Evolutionary conservation across 2,797 vertebrate species (phyloP), one percentile per base, ranked within the genome.

Genomic region (Calcarius lapponicus): DNA sequence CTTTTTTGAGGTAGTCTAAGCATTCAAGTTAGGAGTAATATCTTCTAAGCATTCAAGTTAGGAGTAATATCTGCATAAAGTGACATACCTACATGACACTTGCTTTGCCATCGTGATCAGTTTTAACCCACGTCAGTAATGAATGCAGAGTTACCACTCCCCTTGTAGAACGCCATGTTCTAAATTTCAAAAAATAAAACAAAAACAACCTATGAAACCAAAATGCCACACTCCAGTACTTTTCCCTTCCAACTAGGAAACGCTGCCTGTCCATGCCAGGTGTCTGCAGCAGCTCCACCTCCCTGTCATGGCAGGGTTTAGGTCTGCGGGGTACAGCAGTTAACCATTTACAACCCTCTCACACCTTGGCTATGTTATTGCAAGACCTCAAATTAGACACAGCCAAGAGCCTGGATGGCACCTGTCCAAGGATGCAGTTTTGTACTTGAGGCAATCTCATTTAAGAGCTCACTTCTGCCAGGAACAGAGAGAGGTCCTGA

Each of bases 311-410:
- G 65, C 36, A 92, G 47, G 40, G 81, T 67, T 90, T 57, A 74
- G 45, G 22, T 92, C 88, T 34, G 11, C 75, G 54, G 43, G 70
- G 58, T 84, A 78, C 42, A 84, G 54, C 16, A 86, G 50, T 82
- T 91, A 95, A 93, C 87, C 61, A 64, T 89, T 92, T 57, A 57
- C 42, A 91, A 54, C 34, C 65, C 62, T 28, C 88, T 93, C 50
- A 82, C 48, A 80, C 72, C 64, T 81, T n/a, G n/a, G 21, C 51
- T 80, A 13, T 17, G 50, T 36, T 73, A 57, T 5, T 61, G 32
- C 66, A 92, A 74, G 76, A 87, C 88, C 88, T 84, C 73, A 92
- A 62, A 73, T 62, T n/a, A 95, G 75, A 72, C 32, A 60, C 19
- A 92, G 87, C 19, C 70, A 67, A 43, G 48, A 84, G 64, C 53